Evolutionary conservation across 2,797 vertebrate species (phyloP).

Genomic region (Sebastes taczanowskii): DNA sequence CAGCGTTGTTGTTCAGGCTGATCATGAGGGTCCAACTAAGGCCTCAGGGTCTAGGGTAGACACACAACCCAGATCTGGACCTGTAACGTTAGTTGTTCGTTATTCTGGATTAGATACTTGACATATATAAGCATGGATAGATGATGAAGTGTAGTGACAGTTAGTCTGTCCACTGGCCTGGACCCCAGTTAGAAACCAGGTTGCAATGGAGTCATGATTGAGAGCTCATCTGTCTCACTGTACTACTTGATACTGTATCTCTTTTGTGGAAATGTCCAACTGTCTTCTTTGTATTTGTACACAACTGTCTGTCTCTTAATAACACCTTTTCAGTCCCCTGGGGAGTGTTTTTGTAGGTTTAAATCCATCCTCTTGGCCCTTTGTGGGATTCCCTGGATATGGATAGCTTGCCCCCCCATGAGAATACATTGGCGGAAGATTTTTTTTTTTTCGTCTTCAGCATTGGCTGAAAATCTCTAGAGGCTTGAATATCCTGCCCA

Average conservation of each 20-base stretch:
- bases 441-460: constrained; percentile 52
- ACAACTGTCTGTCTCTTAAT: constrained; percentile 57
- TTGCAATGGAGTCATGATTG: neutral
- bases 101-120: neutral
- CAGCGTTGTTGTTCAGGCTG: neutral
- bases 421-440: constrained; percentile 78
- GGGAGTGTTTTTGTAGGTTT: constrained; percentile 82
- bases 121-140: neutral
- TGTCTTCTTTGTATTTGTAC: constrained; percentile 49
- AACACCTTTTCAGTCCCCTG: constrained; percentile 68
- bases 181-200: neutral
- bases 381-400: constrained; percentile 75
- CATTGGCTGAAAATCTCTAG: constrained; percentile 56
- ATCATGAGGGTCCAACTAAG: neutral
- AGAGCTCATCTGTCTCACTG: neutral
- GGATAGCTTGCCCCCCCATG: constrained; percentile 64
- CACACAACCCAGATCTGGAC: neutral
- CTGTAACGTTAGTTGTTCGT: neutral
- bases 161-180: neutral
- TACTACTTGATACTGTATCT: neutral
- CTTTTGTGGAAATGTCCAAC: constrained; percentile 31
- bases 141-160: neutral
- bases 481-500: constrained; percentile 46
- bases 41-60: neutral
- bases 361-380: constrained; percentile 67